Evolutionary conservation across 2,888 invertebrate species (phyloP).

Genomic region (Tenthredo distinguenda): DNA sequence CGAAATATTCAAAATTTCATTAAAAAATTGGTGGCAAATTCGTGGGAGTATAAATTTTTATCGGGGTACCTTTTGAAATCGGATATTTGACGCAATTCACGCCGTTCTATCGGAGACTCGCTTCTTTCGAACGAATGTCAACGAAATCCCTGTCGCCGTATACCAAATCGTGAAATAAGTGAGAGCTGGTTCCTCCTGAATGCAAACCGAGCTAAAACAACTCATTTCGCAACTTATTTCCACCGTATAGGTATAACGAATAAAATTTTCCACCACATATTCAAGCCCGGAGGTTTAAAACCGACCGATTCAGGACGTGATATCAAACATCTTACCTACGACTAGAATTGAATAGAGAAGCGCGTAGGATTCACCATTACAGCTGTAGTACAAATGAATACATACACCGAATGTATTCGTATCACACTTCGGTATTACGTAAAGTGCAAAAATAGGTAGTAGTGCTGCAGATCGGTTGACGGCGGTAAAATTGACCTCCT

Average conservation of each 20-base stretch:
- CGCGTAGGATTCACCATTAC: too few species aligned
- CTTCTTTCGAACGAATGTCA: neutral
- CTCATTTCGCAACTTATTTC: conserved; percentile 7
- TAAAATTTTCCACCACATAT: too few species aligned
- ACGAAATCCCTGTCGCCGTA: conserved; percentile 2
- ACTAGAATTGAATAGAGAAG: too few species aligned
- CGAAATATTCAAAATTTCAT: too few species aligned
- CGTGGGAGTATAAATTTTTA: too few species aligned
- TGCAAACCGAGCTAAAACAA: conserved; percentile 36
- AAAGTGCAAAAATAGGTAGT: too few species aligned
- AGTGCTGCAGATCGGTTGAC: too few species aligned
- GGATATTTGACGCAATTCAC: neutral
- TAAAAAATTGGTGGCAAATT: too few species aligned
- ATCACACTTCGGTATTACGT: too few species aligned
- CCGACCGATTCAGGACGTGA: neutral
- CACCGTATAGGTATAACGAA: neutral
- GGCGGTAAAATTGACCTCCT: too few species aligned
- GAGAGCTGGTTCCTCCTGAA: conserved; percentile 35
- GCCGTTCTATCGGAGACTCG: neutral
- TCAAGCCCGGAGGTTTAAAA: neutral
- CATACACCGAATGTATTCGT: too few species aligned
- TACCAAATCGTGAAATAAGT: conserved; percentile 1
- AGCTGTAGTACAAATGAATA: too few species aligned
- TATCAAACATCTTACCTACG: neutral
- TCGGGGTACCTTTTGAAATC: neutral